Evolutionary conservation across 2,888 invertebrate genomes (phyloP), one percentile per base, ranked within the genome.

Genomic region (Drosophila heteroneura): DNA sequence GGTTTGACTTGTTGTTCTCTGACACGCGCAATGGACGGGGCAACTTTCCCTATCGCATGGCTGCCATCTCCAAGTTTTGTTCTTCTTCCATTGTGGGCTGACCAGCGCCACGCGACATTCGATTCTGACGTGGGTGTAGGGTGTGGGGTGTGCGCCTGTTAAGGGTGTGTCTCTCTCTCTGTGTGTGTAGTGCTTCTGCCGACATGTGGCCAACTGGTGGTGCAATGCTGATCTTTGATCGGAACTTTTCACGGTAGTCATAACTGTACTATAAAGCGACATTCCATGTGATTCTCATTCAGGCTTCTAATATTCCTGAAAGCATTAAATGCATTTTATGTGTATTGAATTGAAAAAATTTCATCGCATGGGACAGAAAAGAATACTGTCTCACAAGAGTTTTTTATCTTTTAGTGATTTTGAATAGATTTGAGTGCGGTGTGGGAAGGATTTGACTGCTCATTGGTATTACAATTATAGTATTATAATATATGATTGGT

Each of bases 1-100:
- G 85, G 86, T 85, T 91, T 91, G 91, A 91, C 91, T 91, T 91
- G 91, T 91, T 91, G 91, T 91, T 85, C 77, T 70, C 76, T 77
- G 90, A 86, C 91, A 91, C 91, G 89, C 91, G 87, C 80, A 72
- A n/a, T 44, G 66, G 64, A 64, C 70, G 75, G 57, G 73, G 86
- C 26, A 47, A 47, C 47, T 47, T 76, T 67, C 51, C 49, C 71
- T 89, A 85, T 86, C 84, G 85, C 75, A 51, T 60, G 33, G 73
- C 65, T 83, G 63, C 58, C 82, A 83, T 85, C 86, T 74, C 65
- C 30, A 41, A 58, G 58, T 35, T 52, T 47, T 52, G 30, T 26
- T 63, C 61, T 32, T 32, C 64, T 54, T 41, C 76, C 71, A 68
- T 81, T 86, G 83, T 83, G 76, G 78, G 85, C 58, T 85, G 85